Conservation (phyloP, 2,888 invertebrate species). For the Drosophila algonquin region DNA sequence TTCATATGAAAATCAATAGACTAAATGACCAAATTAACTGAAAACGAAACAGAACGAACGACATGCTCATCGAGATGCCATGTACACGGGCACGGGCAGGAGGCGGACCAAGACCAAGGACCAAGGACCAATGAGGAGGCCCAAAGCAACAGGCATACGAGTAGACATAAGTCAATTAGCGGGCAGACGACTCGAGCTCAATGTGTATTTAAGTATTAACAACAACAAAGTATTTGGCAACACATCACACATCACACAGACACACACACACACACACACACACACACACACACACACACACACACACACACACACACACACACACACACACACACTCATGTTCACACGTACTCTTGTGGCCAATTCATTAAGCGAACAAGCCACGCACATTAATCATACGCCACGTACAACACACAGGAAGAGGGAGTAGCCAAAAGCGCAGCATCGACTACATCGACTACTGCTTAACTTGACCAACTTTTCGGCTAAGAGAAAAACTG, state of each 20-base stretch:
- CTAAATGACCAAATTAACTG: constrained; percentile 70
- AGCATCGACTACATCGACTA: constrained; percentile 39
- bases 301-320: constrained; percentile 13
- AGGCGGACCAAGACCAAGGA: constrained; percentile 1
- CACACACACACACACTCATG: neutral
- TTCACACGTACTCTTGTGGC: constrained; percentile 26
- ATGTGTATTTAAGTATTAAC: constrained; percentile 77
- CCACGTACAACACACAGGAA: constrained; percentile 43
- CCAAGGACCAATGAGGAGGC: constrained; percentile 6
- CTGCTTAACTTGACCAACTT: constrained; percentile 76
- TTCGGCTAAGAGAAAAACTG: constrained; percentile 74
- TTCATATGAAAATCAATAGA: constrained; percentile 70
- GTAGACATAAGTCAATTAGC: constrained; percentile 73
- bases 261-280: constrained; percentile 10
- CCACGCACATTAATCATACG: constrained; percentile 69
- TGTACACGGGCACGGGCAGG: constrained; percentile 18
- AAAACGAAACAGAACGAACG: constrained; percentile 63
- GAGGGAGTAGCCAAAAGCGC: constrained; percentile 41
- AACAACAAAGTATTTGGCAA: constrained; percentile 66
- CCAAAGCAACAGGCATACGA: constrained; percentile 33
- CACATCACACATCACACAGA: neutral
- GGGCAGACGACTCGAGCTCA: constrained; percentile 65
- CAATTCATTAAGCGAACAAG: constrained; percentile 65
- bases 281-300: neutral
- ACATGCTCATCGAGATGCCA: constrained; percentile 77